phyloP scores from a whole-genome alignment of 1,140 invertebrate genomes.

The Trichonephila inaurata region DNA sequence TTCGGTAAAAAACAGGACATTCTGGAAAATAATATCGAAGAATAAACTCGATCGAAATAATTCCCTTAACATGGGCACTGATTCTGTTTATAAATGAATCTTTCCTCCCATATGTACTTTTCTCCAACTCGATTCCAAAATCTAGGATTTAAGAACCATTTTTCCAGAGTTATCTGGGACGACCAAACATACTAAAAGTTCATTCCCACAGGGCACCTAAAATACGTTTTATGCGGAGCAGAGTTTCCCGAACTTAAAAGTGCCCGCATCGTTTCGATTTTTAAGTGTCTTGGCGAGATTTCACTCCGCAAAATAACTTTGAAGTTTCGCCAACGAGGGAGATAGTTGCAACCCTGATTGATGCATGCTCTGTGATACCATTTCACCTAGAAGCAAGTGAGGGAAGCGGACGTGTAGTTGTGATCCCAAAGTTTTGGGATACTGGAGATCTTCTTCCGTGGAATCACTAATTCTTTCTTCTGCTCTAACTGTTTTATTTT shows the following conservation, averaged over 20 bases:
- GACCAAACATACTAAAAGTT: constrained; percentile 31
- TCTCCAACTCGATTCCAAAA: not conserved
- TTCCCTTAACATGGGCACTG: not conserved
- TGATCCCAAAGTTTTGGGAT: constrained; percentile 29
- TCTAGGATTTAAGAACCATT: constrained; percentile 7
- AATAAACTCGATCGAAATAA: not conserved
- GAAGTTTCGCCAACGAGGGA: constrained; percentile 37
- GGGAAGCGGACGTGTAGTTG: constrained; percentile 65
- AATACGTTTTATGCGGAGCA: constrained; percentile 21
- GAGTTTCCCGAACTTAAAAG: not conserved
- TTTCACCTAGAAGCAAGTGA: constrained; percentile 57
- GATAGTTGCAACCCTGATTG: constrained; percentile 70
- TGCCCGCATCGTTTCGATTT: constrained; percentile 38
- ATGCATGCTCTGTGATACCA: constrained; percentile 66
- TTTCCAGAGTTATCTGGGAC: constrained; percentile 30
- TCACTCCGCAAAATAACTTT: not conserved
- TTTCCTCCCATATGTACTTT: constrained; percentile 1
- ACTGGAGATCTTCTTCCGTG: not conserved
- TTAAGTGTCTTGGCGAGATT: constrained; percentile 59
- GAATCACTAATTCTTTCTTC: constrained; percentile 52
- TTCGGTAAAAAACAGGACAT: no score
- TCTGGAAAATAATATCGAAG: not conserved
- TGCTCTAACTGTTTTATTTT: not conserved
- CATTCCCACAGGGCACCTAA: constrained; percentile 20
- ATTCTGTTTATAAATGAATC: constrained; percentile 1